Conservation (phyloP, 2,113 vertebrate species). For the Lepus timidus region DNA sequence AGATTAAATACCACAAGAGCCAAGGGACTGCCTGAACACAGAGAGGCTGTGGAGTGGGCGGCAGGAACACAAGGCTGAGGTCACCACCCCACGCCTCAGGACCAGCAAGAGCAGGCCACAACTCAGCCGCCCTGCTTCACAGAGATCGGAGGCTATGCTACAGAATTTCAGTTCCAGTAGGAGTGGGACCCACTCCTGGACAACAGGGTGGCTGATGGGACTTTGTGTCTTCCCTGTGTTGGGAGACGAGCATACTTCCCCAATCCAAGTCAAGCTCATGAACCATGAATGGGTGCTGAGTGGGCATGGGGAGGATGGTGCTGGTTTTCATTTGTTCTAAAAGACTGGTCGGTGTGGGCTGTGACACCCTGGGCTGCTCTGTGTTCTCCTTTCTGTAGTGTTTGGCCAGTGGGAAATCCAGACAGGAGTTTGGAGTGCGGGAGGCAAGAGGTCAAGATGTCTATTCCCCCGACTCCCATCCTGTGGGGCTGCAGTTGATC, state of each 20-base stretch:
- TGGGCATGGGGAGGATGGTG: too few relatives aligned
- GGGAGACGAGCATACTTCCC: too few relatives aligned
- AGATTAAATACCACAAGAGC: neutral
- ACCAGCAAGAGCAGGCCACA: neutral
- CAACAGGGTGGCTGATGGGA: neutral
- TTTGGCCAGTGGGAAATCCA: neutral
- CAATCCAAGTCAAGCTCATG: too few relatives aligned
- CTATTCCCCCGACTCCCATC: neutral
- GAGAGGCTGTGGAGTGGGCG: neutral
- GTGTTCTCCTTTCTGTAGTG: neutral
- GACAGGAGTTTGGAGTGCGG: neutral
- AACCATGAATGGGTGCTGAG: too few relatives aligned
- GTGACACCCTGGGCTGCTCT: neutral
- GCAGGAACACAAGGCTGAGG: neutral
- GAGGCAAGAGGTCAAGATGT: neutral
- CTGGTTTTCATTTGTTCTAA: neutral
- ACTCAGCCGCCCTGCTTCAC: neutral
- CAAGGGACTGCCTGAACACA: neutral
- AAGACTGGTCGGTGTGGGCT: fast-evolving
- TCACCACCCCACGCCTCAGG: neutral
- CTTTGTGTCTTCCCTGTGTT: too few relatives aligned
- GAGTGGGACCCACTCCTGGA: neutral
- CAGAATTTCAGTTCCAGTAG: neutral
- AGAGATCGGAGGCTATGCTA: neutral
- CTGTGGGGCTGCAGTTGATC: neutral